Conservation (phyloP, 2,888 invertebrate genomes). For the Polyommatus iphigenia region DNA sequence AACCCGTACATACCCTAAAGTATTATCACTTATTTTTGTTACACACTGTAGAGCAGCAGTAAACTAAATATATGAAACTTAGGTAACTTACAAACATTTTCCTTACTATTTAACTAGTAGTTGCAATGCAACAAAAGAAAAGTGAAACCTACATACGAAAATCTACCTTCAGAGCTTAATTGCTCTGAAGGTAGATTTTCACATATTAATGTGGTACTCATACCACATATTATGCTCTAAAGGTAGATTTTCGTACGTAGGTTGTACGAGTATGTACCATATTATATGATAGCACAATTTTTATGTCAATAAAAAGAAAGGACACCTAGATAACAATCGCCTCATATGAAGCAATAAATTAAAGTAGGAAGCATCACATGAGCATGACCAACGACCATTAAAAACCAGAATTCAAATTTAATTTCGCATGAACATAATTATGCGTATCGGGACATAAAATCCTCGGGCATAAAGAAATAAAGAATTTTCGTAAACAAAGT, state of each 20-base stretch:
- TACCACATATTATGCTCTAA: too few species aligned
- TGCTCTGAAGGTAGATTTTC: too few species aligned
- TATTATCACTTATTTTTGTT: too few species aligned
- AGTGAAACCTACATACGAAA: not conserved
- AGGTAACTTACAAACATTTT: too few species aligned
- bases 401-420: not conserved
- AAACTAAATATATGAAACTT: not conserved
- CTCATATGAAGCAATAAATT: not conserved
- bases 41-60: not conserved
- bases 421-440: slow-evolving; percentile 1
- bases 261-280: too few species aligned
- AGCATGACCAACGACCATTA: not conserved
- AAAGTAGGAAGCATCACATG: not conserved
- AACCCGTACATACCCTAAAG: too few species aligned
- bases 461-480: slow-evolving; percentile 36
- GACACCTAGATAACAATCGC: not conserved
- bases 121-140: not conserved
- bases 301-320: too few species aligned
- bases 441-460: not conserved
- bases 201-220: too few species aligned
- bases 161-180: not conserved
- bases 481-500: slow-evolving; percentile 30
- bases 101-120: too few species aligned
- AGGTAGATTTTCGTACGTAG: too few species aligned
- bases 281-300: not conserved